A percentile compares a stretch with the other conserved stretches of the same genome.
Evolutionary conservation across 2,888 invertebrate genomes (phyloP).

Genomic region (Caenorhabditis sp.): DNA sequence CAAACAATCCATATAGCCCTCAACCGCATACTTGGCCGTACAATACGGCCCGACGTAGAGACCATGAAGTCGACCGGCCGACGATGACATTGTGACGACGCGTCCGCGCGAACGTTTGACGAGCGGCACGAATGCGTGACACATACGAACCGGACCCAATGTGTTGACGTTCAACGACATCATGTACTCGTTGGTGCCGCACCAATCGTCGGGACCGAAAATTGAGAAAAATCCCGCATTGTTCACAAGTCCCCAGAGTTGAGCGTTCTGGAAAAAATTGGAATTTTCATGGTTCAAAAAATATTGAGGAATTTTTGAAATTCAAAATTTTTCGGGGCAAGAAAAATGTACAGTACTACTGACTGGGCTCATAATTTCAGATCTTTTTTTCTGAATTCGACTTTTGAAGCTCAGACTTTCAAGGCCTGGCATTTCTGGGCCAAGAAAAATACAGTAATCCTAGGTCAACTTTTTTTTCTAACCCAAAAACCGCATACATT

Average conservation of each 20-base stretch:
- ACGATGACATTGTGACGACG: slow-evolving; percentile 72
- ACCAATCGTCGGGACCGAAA: slow-evolving; percentile 91
- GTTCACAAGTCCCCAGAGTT: slow-evolving; percentile 88
- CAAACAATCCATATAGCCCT: slow-evolving; percentile 65
- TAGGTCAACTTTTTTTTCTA: no score
- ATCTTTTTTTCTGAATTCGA: no score
- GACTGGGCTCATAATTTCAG: no score
- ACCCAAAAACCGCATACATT: no score
- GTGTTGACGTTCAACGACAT: slow-evolving; percentile 80
- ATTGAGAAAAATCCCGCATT: slow-evolving; percentile 86
- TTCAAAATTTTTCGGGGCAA: no score
- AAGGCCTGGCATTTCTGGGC: no score
- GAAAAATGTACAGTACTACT: no score
- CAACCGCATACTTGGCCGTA: slow-evolving; percentile 64
- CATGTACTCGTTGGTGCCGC: slow-evolving; percentile 81
- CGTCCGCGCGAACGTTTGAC: slow-evolving; percentile 69
- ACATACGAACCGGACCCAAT: slow-evolving; percentile 75
- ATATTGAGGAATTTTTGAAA: no score
- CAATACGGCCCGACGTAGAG: slow-evolving; percentile 62
- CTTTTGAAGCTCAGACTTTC: no score
- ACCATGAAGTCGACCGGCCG: slow-evolving; percentile 71
- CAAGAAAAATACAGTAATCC: no score
- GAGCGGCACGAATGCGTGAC: slow-evolving; percentile 62
- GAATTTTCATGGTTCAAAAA: no score
- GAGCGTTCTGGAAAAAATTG: slow-evolving; percentile 79